These are phyloP conservation scores for Drosophila sturtevanti DNA, from an alignment of 1,140 invertebrate genomes.

Conservation along the genomic window DNA sequence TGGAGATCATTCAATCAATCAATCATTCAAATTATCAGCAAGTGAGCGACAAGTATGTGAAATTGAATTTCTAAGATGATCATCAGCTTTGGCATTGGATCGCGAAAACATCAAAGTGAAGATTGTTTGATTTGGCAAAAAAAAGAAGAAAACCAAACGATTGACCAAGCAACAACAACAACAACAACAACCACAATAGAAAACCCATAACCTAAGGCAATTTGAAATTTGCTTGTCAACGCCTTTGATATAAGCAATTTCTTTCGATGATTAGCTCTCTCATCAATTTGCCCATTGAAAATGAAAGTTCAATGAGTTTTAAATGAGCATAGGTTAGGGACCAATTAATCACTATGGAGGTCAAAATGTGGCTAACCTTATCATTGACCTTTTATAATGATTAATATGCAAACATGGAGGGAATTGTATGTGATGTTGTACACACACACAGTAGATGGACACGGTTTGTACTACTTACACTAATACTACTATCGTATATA, in stretches of 20 bases:
- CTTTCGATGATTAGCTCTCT: conserved; percentile 48
- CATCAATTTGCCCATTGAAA: conserved; percentile 58
- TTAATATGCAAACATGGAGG: conserved; percentile 42
- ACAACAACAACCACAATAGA: no score
- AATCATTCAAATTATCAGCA: conserved; percentile 55
- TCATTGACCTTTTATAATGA: conserved; percentile 36
- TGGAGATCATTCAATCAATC: conserved; percentile 33
- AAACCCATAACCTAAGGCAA: conserved; percentile 18
- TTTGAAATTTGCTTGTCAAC: conserved; percentile 36
- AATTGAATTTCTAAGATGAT: conserved; percentile 60
- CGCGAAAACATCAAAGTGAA: conserved; percentile 43
- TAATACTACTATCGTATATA: no score
- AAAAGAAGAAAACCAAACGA: neutral
- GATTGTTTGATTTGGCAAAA: conserved; percentile 29
- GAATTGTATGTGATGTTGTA: no score
- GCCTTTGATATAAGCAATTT: conserved; percentile 54
- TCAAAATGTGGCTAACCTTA: no score
- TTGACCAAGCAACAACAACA: neutral
- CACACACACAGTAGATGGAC: conserved; percentile 7
- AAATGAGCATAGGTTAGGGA: conserved; percentile 40
- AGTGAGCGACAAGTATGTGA: conserved; percentile 72
- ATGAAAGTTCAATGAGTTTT: conserved; percentile 59
- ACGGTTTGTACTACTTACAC: conserved; percentile 19
- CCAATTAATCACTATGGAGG: conserved; percentile 58
- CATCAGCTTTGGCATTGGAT: conserved; percentile 12